Evolutionary conservation across 1,140 invertebrate species (phyloP), one percentile per base, ranked within the genome.

Genomic region (Hetaerina americana): DNA sequence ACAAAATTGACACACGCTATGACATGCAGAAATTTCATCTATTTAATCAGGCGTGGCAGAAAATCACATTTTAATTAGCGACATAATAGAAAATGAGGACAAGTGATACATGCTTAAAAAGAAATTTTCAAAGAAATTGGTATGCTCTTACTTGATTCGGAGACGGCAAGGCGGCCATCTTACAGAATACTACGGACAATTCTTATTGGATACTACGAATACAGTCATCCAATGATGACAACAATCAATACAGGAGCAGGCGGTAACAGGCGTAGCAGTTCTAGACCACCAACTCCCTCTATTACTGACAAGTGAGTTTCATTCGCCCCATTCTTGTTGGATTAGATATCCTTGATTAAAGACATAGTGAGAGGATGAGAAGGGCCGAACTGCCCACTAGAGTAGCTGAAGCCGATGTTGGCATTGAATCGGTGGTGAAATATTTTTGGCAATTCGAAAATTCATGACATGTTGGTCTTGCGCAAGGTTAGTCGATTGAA

Each of bases 121-220:
- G 68, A 72, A 72, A 25, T 71, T 66, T 73, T 75, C 27, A 72
- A 71, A 75, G 77, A 76, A 74, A 74, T 69, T 22, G 66, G 66
- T 66, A 75, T 66, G 74, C 73, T 76, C 75, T 76, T 86, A 88
- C 86, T 85, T 87, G 86, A 78, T 86, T 87, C 80, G 86, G 86
- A 82, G 86, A 87, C 81, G 86, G 87, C 85, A 88, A 83, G 78
- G 86, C 83, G 84, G 87, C 87, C 87, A 88, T 88, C 83, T 87
- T 87, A 72, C 57, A 66, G 49, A 66, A 29, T 25, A 66, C 22
- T 71, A 66, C n/a, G 25, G 26, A 49, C 70, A 66, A 70, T 73
- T 68, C 66, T 69, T 26, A 68, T 68, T 68, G 67, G 67, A 26
- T 68, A 68, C 40, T 26, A 68, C 25, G 25, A 26, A 25, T 68